These are phyloP conservation scores for Aplysia californica DNA, from an alignment of 1,140 invertebrate species.

Conservation along the genomic window DNA sequence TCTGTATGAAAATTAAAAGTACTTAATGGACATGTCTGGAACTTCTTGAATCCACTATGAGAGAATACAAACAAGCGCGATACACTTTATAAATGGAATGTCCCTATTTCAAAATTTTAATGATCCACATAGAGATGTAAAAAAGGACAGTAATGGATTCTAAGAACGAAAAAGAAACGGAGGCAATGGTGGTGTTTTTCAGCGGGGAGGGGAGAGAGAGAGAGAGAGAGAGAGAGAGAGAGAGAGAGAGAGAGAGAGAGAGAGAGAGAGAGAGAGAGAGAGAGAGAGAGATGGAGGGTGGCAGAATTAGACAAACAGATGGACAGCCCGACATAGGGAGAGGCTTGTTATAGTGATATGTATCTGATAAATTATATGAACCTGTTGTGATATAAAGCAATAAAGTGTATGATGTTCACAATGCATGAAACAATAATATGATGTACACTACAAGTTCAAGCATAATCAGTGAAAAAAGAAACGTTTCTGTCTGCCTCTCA, in stretches of 20 bases:
- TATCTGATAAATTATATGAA: background rate
- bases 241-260: background rate
- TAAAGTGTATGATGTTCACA: background rate
- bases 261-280: background rate
- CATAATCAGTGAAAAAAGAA: background rate
- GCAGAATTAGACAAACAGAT: background rate
- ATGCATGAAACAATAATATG: background rate
- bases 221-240: background rate
- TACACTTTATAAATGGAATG: too few species aligned
- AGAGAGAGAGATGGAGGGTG: background rate
- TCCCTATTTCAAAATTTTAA: too few species aligned
- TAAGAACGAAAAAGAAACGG: background rate
- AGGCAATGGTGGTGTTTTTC: background rate
- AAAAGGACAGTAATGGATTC: background rate
- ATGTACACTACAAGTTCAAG: background rate
- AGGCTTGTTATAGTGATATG: background rate
- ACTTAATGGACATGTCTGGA: too few species aligned
- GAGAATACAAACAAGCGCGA: too few species aligned
- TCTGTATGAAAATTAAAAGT: too few species aligned
- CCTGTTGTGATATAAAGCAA: background rate
- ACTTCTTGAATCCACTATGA: too few species aligned
- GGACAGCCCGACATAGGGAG: background rate
- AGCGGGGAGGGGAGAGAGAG: background rate
- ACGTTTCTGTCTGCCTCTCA: background rate
- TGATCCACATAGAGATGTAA: too few species aligned